phyloP scores from a whole-genome alignment of 2,113 vertebrate genomes.

The Atrichornis clamosus region DNA sequence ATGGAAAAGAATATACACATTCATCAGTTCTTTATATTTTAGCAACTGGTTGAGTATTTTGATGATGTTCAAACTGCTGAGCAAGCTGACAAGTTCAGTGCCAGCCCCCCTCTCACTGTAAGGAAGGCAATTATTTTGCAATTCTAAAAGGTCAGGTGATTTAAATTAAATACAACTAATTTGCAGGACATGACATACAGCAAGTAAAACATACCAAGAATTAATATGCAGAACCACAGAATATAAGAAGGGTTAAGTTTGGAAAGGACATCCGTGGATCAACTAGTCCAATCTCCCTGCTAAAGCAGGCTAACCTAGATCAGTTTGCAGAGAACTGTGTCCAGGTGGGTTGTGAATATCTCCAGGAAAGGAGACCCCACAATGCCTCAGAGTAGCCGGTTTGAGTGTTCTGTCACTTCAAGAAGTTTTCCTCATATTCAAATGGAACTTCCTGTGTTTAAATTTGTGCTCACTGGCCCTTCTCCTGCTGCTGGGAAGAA shows the following conservation, averaged over 20 bases:
- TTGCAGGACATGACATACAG: background rate
- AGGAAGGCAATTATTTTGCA: slow-evolving; percentile 39
- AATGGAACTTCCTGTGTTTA: background rate
- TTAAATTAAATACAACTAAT: slow-evolving; percentile 58
- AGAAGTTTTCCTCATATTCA: background rate
- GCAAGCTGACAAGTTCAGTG: background rate
- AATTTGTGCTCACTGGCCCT: background rate
- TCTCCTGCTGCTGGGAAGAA: background rate
- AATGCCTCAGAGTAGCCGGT: background rate
- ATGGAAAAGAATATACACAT: background rate
- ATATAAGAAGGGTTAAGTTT: background rate
- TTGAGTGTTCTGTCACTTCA: background rate
- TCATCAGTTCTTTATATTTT: slow-evolving; percentile 1
- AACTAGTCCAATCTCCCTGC: background rate
- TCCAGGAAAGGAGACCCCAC: background rate
- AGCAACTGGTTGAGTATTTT: slow-evolving; percentile 4
- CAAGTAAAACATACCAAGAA: slow-evolving; percentile 41
- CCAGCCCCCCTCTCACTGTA: background rate
- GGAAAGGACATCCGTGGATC: background rate
- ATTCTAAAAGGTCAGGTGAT: slow-evolving; percentile 51
- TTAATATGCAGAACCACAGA: background rate
- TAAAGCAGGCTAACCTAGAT: background rate
- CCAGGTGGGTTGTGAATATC: background rate
- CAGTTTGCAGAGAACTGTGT: background rate
- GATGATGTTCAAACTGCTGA: slow-evolving; percentile 1